These are phyloP conservation scores for Serripes groenlandicus DNA, from an alignment of 2,888 invertebrate species.

Conservation along the genomic window DNA sequence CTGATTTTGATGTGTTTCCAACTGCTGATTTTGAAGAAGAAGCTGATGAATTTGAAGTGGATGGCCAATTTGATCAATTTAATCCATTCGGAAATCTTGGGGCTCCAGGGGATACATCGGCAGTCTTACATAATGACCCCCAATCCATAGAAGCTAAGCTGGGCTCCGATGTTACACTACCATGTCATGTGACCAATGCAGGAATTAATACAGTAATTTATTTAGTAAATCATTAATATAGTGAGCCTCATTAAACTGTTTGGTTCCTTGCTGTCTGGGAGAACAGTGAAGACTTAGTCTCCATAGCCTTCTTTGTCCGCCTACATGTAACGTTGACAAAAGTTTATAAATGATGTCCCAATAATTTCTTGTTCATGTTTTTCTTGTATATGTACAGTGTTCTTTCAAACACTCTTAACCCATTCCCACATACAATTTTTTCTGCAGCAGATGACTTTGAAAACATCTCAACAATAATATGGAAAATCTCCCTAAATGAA, in stretches of 20 bases:
- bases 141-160: conserved; percentile 6
- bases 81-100: conserved; percentile 5
- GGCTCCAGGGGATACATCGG: neutral
- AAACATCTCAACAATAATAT: no score
- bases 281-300: no score
- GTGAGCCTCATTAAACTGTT: no score
- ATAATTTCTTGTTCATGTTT: no score
- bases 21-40: neutral
- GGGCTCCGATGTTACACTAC: conserved; percentile 30
- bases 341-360: no score
- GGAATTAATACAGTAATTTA: conserved; percentile 23
- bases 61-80: neutral
- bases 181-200: conserved; percentile 44
- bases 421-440: neutral
- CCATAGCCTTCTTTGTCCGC: no score
- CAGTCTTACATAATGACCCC: conserved; percentile 32
- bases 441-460: no score
- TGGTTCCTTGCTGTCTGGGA: no score
- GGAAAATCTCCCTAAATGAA: no score
- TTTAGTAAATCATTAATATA: no score
- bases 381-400: neutral
- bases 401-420: neutral
- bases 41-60: neutral
- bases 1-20: neutral
- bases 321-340: no score